Evolutionary conservation across 2,797 vertebrate genomes (phyloP).

Genomic region (Leptodactylus fallax): DNA sequence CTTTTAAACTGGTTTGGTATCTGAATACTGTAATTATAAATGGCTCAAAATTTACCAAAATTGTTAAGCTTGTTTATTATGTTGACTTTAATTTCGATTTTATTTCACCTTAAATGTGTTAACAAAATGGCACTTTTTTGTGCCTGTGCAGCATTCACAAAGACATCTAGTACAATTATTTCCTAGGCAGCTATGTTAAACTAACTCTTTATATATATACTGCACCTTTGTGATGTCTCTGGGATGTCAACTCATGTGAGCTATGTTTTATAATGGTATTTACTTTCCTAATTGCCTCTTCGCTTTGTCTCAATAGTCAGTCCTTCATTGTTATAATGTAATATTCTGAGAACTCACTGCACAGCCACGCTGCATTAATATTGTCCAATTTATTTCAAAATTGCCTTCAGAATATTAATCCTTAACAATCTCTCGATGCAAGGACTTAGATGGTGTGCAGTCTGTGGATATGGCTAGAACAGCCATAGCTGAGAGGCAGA

Average conservation of each 20-base stretch:
- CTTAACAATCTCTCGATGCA: slow-evolving; percentile 31
- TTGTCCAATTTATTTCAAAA: slow-evolving; percentile 53
- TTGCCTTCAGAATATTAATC: slow-evolving; percentile 56
- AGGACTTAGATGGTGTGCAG: slow-evolving; percentile 33
- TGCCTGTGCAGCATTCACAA: slow-evolving; percentile 5
- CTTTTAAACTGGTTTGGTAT: background rate
- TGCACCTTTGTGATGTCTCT: slow-evolving; percentile 39
- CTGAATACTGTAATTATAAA: too few species aligned
- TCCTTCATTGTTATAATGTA: slow-evolving; percentile 62
- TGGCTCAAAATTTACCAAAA: background rate
- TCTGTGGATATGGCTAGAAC: background rate
- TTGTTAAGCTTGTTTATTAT: background rate
- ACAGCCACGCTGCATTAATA: slow-evolving; percentile 51
- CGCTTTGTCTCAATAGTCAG: slow-evolving; percentile 58
- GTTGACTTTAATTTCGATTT: background rate
- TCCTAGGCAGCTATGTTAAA: slow-evolving; percentile 24
- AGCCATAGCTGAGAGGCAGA: background rate
- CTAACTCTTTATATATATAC: slow-evolving; percentile 23
- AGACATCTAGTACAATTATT: slow-evolving; percentile 49
- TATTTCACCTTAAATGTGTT: background rate
- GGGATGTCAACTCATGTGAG: slow-evolving; percentile 27
- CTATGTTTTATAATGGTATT: slow-evolving; percentile 44
- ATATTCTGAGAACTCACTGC: slow-evolving; percentile 48
- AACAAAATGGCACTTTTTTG: slow-evolving; percentile 28
- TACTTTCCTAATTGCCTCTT: slow-evolving; percentile 59